Evolutionary conservation across 2,797 vertebrate species (phyloP).

Genomic region (Tinamus major): DNA sequence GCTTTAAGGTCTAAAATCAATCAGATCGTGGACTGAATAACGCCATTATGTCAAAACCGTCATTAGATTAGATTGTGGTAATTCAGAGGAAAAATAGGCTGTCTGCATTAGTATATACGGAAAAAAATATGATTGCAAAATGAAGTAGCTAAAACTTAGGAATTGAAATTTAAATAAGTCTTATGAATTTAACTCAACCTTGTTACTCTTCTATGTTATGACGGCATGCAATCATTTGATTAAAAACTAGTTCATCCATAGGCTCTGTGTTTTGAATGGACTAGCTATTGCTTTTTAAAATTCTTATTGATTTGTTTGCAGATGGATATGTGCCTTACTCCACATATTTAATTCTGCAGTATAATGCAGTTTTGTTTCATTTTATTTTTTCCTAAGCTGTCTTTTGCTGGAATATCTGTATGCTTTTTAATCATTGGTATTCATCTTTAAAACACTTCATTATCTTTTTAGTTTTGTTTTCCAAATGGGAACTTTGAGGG

Average conservation of each 20-base stretch:
- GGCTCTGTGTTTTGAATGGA: neutral
- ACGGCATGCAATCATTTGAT: neutral
- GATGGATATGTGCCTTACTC: neutral
- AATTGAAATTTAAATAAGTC: neutral
- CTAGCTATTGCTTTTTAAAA: neutral
- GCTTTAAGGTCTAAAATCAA: constrained; percentile 75
- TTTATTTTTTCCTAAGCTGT: neutral
- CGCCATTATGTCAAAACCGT: constrained; percentile 70
- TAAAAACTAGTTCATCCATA: neutral
- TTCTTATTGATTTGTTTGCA: neutral
- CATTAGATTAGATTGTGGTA: constrained; percentile 57
- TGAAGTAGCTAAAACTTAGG: neutral
- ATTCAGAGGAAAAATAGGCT: constrained; percentile 38
- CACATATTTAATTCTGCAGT: neutral
- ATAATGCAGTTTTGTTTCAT: neutral
- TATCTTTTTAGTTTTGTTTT: neutral
- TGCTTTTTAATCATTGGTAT: neutral
- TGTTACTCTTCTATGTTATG: neutral
- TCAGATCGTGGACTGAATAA: constrained; percentile 72
- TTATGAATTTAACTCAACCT: neutral
- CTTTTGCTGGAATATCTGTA: neutral
- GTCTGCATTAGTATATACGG: neutral
- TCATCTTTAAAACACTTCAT: neutral
- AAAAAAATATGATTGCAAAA: constrained; percentile 24
- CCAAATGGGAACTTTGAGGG: neutral